These are phyloP conservation scores for Drosophila nebulosa DNA, from an alignment of 1,140 invertebrate species.

Conservation along the genomic window DNA sequence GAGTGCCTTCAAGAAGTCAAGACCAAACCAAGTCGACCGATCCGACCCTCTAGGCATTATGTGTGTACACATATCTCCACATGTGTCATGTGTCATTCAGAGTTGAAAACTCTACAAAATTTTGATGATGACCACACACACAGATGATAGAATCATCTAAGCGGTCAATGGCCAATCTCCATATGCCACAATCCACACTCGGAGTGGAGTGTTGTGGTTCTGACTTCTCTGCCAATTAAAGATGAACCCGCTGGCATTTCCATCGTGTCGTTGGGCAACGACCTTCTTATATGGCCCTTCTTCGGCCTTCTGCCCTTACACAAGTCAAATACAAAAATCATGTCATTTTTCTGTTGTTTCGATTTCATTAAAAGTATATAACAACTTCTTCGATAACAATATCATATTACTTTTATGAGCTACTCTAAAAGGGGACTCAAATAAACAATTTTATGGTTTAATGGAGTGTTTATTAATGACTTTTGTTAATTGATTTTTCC, in stretches of 20 bases:
- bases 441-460: not conserved
- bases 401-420: constrained; percentile 5
- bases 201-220: not conserved
- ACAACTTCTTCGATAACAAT: constrained; percentile 1
- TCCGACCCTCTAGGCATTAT: not conserved
- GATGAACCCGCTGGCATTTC: not conserved
- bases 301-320: not conserved
- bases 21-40: not conserved
- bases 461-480: not conserved
- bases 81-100: constrained; percentile 7
- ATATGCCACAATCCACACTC: not conserved
- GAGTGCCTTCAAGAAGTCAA: constrained; percentile 5
- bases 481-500: constrained; percentile 4
- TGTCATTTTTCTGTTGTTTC: constrained; percentile 1
- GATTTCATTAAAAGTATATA: constrained; percentile 9
- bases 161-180: not conserved
- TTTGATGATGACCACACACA: constrained; percentile 11
- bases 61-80: not conserved
- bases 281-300: not conserved
- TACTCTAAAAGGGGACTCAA: not conserved
- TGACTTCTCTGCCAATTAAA: constrained; percentile 5
- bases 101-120: not conserved
- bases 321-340: not conserved
- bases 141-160: not conserved
- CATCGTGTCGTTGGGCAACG: not conserved